These are phyloP conservation scores for Anoplolepis gracilipes DNA, from an alignment of 1,140 invertebrate species.

Conservation along the genomic window DNA sequence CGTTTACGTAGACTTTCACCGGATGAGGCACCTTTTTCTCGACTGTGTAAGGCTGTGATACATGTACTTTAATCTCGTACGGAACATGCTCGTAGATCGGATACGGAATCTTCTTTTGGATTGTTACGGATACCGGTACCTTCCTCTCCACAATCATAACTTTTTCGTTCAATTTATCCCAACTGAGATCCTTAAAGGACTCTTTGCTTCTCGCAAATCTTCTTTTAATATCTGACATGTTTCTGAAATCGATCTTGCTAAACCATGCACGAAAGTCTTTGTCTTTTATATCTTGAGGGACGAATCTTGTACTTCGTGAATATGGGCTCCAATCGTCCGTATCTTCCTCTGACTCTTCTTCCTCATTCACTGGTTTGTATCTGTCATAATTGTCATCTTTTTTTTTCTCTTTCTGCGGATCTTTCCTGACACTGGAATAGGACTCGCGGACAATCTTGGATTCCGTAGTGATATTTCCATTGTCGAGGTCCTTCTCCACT, in stretches of 20 bases:
- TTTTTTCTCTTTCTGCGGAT: slow-evolving; percentile 32
- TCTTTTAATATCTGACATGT: slow-evolving; percentile 18
- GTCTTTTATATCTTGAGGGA: neutral
- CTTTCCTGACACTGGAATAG: slow-evolving; percentile 78
- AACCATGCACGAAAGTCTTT: slow-evolving; percentile 2
- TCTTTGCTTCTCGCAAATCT: slow-evolving; percentile 44
- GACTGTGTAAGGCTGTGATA: slow-evolving; percentile 86
- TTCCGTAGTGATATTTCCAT: slow-evolving; percentile 80
- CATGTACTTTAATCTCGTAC: slow-evolving; percentile 87
- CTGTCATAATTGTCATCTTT: neutral
- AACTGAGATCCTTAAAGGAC: neutral
- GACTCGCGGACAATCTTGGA: slow-evolving; percentile 80
- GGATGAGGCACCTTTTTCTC: slow-evolving; percentile 83
- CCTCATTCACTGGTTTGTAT: neutral
- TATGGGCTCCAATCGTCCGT: slow-evolving; percentile 43
- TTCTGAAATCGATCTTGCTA: neutral
- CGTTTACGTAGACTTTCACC: slow-evolving; percentile 78
- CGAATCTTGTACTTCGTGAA: neutral
- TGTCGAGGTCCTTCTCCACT: slow-evolving; percentile 82
- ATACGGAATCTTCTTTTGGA: slow-evolving; percentile 87
- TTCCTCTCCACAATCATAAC: slow-evolving; percentile 87
- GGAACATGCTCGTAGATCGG: slow-evolving; percentile 87
- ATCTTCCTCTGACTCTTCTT: slow-evolving; percentile 16
- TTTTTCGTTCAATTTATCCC: slow-evolving; percentile 70
- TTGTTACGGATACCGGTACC: slow-evolving; percentile 89